phyloP scores from a whole-genome alignment of 2,888 invertebrate genomes.

The Cryptocephalus primarius region DNA sequence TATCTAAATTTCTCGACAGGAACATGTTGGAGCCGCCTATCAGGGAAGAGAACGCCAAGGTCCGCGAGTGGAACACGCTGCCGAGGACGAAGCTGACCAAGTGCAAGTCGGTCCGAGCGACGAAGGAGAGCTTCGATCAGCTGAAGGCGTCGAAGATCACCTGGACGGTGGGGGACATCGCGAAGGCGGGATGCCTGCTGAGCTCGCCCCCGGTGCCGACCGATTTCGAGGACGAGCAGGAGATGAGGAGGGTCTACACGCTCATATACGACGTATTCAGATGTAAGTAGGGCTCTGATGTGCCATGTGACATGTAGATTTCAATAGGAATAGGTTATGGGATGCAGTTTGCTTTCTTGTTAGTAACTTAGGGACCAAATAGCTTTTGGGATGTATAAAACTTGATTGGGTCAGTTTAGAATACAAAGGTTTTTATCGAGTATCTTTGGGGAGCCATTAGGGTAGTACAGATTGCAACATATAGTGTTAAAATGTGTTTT shows the following conservation, averaged over 20 bases:
- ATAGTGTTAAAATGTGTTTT: too few species aligned
- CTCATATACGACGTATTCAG: slow-evolving; percentile 64
- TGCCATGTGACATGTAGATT: too few species aligned
- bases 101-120: slow-evolving; percentile 1
- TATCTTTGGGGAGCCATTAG: too few species aligned
- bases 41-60: slow-evolving; percentile 19
- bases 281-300: slow-evolving; percentile 44
- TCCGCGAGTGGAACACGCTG: slow-evolving; percentile 33
- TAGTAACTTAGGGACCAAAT: too few species aligned
- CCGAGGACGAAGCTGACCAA: slow-evolving; percentile 18
- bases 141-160: slow-evolving; percentile 16
- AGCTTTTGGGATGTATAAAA: too few species aligned
- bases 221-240: slow-evolving; percentile 52
- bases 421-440: too few species aligned
- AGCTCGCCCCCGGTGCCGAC: slow-evolving; percentile 41
- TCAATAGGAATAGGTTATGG: too few species aligned
- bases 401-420: too few species aligned
- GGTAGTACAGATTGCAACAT: too few species aligned
- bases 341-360: too few species aligned
- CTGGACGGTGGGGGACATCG: slow-evolving; percentile 38
- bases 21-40: slow-evolving; percentile 14
- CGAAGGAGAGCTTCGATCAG: slow-evolving; percentile 5
- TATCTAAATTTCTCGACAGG: slow-evolving; percentile 4
- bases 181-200: slow-evolving; percentile 47
- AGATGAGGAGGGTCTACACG: slow-evolving; percentile 62